Conservation (phyloP, 2,888 invertebrate genomes). For the Pachycephus smyrnensis region DNA sequence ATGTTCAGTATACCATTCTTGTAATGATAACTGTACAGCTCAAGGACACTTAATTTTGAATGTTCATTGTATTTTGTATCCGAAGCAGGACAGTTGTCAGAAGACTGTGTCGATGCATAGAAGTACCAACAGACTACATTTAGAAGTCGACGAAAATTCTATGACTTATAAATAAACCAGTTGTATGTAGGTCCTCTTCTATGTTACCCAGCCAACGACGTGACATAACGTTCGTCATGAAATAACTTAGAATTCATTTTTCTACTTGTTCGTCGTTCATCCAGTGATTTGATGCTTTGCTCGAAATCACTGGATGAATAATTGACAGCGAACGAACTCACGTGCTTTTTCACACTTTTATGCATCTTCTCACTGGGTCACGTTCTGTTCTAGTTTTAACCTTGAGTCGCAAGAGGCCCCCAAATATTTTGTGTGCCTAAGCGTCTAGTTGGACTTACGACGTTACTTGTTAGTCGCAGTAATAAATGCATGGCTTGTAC, state of each 20-base stretch:
- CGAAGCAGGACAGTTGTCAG: not conserved
- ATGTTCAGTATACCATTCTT: not conserved
- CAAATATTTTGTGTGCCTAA: not conserved
- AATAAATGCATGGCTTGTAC: not conserved
- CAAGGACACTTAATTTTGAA: not conserved
- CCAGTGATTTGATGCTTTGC: not conserved
- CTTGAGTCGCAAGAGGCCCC: not conserved
- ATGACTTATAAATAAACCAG: constrained; percentile 42
- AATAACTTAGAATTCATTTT: not conserved
- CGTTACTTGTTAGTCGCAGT: not conserved
- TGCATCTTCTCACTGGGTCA: not conserved
- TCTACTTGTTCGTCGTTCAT: not conserved
- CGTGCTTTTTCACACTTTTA: not conserved
- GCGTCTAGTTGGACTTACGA: not conserved
- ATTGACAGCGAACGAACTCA: not conserved
- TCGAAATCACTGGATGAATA: not conserved
- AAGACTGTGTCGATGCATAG: not conserved
- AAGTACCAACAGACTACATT: not conserved
- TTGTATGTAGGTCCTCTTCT: constrained; percentile 22
- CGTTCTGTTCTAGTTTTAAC: not conserved
- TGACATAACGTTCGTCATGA: constrained; percentile 29
- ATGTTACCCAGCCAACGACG: constrained; percentile 30
- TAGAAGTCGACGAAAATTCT: not conserved
- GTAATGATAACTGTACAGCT: not conserved
- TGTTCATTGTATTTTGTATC: not conserved